Conservation (phyloP, 1,140 invertebrate species). For the Brachionus paranguensis region DNA sequence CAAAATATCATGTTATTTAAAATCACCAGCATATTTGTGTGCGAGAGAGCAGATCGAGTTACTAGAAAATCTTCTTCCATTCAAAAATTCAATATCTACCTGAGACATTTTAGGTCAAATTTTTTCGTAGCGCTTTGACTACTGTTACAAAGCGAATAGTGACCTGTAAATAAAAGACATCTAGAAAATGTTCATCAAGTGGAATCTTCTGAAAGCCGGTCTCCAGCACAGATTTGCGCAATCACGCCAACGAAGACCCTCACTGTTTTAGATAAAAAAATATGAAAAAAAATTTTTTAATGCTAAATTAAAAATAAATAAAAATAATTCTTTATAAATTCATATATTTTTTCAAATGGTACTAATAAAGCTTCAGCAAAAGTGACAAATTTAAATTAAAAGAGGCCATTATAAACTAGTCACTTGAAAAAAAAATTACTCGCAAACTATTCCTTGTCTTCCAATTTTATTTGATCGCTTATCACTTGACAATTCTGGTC, state of each 20-base stretch:
- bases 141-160: background rate
- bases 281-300: background rate
- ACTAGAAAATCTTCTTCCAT: background rate
- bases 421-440: background rate
- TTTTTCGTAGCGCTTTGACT: background rate
- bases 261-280: background rate
- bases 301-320: background rate
- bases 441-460: background rate
- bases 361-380: background rate
- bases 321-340: background rate
- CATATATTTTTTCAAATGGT: background rate
- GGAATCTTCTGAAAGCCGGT: background rate
- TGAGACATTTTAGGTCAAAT: background rate
- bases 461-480: slow-evolving; percentile 7
- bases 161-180: background rate
- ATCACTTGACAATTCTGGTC: background rate
- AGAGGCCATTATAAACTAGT: background rate
- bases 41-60: background rate
- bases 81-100: background rate
- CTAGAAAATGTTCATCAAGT: background rate
- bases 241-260: background rate
- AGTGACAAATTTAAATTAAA: background rate
- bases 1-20: slow-evolving; percentile 29
- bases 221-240: background rate
- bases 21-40: background rate